phyloP scores from a whole-genome alignment of 37 sponge, comb jelly and placozoan species.

The Amphimedon queenslandica region DNA sequence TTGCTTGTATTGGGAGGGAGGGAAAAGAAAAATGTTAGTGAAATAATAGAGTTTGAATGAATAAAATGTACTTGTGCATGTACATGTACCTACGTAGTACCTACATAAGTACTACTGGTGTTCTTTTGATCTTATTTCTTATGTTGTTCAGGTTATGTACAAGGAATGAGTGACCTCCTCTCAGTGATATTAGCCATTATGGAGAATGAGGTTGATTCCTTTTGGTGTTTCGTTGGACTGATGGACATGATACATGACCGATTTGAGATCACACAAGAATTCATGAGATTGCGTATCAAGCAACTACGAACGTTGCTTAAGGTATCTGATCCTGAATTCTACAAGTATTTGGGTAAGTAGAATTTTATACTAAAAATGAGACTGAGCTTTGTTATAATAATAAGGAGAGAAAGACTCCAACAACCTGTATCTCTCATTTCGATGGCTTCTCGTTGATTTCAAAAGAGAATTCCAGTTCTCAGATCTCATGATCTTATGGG shows the following conservation, averaged over 20 bases:
- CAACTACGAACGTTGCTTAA: slow-evolving; percentile 63
- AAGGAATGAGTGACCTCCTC: slow-evolving; percentile 98
- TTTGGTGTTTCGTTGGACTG: slow-evolving; percentile 97
- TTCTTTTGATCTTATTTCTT: no score
- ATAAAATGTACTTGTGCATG: no score
- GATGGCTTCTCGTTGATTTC: slow-evolving; percentile 92
- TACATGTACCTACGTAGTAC: no score
- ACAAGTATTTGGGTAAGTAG: slow-evolving; percentile 69
- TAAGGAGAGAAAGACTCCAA: slow-evolving; percentile 67
- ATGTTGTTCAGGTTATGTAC: slow-evolving; percentile 89
- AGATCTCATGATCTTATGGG: slow-evolving; percentile 80
- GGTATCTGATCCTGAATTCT: slow-evolving; percentile 58
- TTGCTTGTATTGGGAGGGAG: no score
- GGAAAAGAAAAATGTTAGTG: no score
- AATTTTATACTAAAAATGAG: background rate
- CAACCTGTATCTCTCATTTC: slow-evolving; percentile 89
- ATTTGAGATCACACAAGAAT: slow-evolving; percentile 77
- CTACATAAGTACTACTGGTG: no score
- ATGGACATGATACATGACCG: slow-evolving; percentile 87
- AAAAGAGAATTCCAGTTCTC: slow-evolving; percentile 85
- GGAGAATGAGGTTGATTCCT: slow-evolving; percentile 90
- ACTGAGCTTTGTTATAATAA: no score
- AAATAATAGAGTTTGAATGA: no score
- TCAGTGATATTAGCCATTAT: slow-evolving; percentile 85
- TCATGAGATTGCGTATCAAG: slow-evolving; percentile 63